Conservation (phyloP, 2,888 invertebrate species). For the Athalia cordata region DNA sequence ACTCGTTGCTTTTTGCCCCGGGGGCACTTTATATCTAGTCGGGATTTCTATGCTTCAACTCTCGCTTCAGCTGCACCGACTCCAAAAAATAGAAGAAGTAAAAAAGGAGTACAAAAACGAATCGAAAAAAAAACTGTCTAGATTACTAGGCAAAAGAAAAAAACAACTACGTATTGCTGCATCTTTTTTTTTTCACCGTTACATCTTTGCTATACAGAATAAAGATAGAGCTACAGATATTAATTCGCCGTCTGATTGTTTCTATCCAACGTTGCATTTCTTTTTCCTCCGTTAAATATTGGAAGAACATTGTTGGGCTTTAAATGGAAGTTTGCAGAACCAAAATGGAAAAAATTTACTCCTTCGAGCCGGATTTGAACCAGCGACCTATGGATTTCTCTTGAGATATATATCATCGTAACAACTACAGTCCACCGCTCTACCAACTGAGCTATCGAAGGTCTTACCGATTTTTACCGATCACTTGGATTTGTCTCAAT, state of each 20-base stretch:
- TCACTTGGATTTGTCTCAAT: neutral
- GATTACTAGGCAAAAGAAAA: no score
- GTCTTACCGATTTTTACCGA: constrained; percentile 46
- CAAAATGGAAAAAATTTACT: constrained; percentile 53
- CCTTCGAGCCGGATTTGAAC: constrained; percentile 72
- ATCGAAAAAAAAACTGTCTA: no score
- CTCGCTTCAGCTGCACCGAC: neutral
- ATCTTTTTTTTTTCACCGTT: no score
- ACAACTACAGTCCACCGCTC: constrained; percentile 74
- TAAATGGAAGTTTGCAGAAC: neutral
- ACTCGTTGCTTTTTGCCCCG: neutral
- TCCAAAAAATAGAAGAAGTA: neutral
- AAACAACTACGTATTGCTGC: no score
- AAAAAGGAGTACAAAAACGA: neutral
- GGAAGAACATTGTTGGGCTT: neutral
- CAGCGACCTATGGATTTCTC: constrained; percentile 70
- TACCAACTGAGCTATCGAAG: constrained; percentile 74
- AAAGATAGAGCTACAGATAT: no score
- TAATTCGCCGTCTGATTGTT: no score
- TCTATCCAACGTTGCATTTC: no score
- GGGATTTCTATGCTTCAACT: neutral
- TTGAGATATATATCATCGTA: constrained; percentile 4
- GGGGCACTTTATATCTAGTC: neutral
- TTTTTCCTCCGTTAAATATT: neutral
- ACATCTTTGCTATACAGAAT: no score